Evolutionary conservation across 2,113 vertebrate species (phyloP).

Genomic region (Nothobranchius kuhntae): DNA sequence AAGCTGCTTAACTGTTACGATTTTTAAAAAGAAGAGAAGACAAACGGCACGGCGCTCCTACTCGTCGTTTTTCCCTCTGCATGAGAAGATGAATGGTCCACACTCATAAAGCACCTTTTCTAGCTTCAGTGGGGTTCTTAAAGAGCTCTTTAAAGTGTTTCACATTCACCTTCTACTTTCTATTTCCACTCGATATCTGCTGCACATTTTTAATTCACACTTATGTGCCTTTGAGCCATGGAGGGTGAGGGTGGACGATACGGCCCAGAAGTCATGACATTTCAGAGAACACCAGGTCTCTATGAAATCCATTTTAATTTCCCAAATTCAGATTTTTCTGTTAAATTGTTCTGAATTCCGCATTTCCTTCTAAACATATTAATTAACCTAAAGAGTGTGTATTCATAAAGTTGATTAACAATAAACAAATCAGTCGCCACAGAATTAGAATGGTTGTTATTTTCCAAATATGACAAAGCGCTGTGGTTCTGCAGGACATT

Average conservation of each 20-base stretch:
- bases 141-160: background rate
- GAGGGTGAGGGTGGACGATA: background rate
- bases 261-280: too few relatives aligned
- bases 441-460: too few relatives aligned
- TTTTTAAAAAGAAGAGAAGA: background rate
- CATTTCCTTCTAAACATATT: too few relatives aligned
- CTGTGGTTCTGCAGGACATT: too few relatives aligned
- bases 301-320: too few relatives aligned
- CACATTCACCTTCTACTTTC: background rate
- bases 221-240: background rate
- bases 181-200: background rate
- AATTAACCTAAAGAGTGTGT: too few relatives aligned
- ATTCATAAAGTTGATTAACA: too few relatives aligned
- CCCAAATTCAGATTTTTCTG: too few relatives aligned
- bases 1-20: background rate
- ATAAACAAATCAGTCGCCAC: too few relatives aligned
- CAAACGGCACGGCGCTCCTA: background rate
- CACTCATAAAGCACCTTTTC: background rate
- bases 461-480: too few relatives aligned
- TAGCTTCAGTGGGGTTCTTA: background rate
- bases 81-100: background rate
- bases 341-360: too few relatives aligned
- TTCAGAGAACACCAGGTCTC: too few relatives aligned
- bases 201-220: background rate
- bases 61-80: background rate